Conservation (phyloP, 1,140 invertebrate genomes). For the Drosophila mayri region DNA sequence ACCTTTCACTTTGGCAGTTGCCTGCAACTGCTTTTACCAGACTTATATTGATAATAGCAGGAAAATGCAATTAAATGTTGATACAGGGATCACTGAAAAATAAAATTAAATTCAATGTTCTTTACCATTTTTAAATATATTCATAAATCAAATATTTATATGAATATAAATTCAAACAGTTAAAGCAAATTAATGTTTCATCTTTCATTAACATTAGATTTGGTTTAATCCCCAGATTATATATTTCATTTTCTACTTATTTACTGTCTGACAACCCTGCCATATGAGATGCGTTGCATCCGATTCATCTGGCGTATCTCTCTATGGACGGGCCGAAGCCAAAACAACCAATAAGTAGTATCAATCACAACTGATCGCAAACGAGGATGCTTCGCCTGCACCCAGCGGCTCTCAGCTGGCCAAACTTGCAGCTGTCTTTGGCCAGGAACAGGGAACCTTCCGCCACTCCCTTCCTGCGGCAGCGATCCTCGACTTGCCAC, state of each 20-base stretch:
- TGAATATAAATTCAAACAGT: too few species aligned
- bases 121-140: too few species aligned
- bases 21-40: too few species aligned
- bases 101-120: too few species aligned
- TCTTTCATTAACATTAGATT: too few species aligned
- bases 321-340: conserved; percentile 37
- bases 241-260: too few species aligned
- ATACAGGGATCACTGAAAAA: too few species aligned
- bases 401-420: conserved; percentile 66
- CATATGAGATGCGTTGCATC: conserved; percentile 28
- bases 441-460: conserved; percentile 41
- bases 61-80: too few species aligned
- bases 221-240: too few species aligned
- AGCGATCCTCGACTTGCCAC: conserved; percentile 37
- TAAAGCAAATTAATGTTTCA: too few species aligned
- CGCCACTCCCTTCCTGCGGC: background rate
- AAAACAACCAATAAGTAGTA: conserved; percentile 80
- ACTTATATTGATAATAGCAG: too few species aligned
- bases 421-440: conserved; percentile 77
- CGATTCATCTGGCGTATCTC: conserved; percentile 34
- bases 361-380: conserved; percentile 81
- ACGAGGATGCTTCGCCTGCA: conserved; percentile 66
- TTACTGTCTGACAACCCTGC: conserved; percentile 20
- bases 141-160: too few species aligned
- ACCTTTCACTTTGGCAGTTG: background rate